A percentile compares a stretch with the other conserved stretches of the same genome.
phyloP scores from a whole-genome alignment of 2,888 invertebrate genomes.

The Elegia similella region DNA sequence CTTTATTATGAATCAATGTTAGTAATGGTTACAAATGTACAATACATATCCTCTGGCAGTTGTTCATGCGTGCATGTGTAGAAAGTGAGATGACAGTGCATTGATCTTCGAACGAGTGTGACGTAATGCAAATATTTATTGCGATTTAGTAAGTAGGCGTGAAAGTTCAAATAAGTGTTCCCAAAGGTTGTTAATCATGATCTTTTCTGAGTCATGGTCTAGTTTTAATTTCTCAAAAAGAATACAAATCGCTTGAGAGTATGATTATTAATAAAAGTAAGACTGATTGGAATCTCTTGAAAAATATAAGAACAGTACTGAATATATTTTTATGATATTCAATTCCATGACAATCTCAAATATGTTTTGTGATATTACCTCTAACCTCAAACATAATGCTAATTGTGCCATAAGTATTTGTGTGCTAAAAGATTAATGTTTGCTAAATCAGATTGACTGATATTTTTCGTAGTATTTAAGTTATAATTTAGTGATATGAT shows the following conservation, averaged over 20 bases:
- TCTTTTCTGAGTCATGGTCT: constrained; percentile 15
- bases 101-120: constrained; percentile 9
- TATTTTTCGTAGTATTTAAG: constrained; percentile 37
- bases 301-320: constrained; percentile 24
- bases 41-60: not conserved
- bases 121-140: constrained; percentile 25
- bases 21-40: not conserved
- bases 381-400: constrained; percentile 41
- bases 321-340: constrained; percentile 15
- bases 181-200: constrained; percentile 27
- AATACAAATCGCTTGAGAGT: not conserved
- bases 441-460: constrained; percentile 44
- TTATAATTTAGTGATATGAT: constrained; percentile 23
- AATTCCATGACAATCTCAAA: constrained; percentile 50
- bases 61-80: not conserved
- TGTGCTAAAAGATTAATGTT: constrained; percentile 24
- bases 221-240: not conserved
- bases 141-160: constrained; percentile 34
- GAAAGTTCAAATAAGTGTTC: constrained; percentile 54
- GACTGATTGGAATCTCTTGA: constrained; percentile 61
- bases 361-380: constrained; percentile 46
- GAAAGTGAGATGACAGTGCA: not conserved
- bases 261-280: constrained; percentile 35
- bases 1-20: not conserved
- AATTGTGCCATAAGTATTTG: constrained; percentile 50